phyloP scores from a whole-genome alignment of 2,113 vertebrate genomes.

The Lepus americanus region DNA sequence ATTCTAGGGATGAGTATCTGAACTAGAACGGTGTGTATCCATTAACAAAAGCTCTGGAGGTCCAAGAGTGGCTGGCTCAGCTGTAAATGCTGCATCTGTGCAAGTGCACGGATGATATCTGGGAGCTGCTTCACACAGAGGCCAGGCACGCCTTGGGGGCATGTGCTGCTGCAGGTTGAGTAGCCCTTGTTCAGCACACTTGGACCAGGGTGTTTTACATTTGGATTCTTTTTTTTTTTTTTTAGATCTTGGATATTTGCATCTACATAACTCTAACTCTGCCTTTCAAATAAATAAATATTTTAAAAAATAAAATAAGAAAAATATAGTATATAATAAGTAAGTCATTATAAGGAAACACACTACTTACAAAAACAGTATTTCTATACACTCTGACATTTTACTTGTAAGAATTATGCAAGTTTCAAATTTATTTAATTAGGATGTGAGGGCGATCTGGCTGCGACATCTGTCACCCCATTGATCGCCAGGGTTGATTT shows the following conservation, averaged over 20 bases:
- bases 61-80: neutral
- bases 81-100: neutral
- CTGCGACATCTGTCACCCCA: too few species aligned
- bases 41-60: neutral
- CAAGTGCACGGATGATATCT: neutral
- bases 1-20: neutral
- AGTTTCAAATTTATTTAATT: constrained; percentile 14
- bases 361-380: neutral
- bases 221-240: too few species aligned
- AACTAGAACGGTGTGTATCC: neutral
- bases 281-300: too few species aligned
- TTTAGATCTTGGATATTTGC: too few species aligned
- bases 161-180: neutral
- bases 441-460: neutral
- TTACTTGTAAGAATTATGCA: constrained; percentile 6
- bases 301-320: neutral
- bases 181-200: too few species aligned
- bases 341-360: constrained; percentile 36
- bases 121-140: neutral
- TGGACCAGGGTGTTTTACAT: too few species aligned
- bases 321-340: constrained; percentile 28
- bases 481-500: too few species aligned
- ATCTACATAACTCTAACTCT: too few species aligned
- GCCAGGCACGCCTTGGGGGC: neutral
- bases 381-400: constrained; percentile 45